These are phyloP conservation scores for Micromys minutus DNA, from an alignment of 2,113 vertebrate species.

Conservation along the genomic window DNA sequence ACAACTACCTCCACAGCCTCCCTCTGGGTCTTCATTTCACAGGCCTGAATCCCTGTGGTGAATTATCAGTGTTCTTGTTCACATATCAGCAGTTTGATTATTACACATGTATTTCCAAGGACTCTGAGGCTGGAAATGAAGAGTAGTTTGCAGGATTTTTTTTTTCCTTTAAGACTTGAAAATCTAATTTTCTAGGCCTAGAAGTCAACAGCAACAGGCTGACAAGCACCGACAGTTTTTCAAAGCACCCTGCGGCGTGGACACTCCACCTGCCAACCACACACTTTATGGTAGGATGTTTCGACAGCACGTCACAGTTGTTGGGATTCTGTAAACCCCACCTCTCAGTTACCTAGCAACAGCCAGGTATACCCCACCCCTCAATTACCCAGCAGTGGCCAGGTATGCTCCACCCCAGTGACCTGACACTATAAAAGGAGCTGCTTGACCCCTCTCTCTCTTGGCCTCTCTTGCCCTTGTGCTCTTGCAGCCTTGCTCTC, in stretches of 20 bases:
- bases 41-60: neutral
- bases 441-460: too few species aligned
- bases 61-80: slow-evolving; percentile 42
- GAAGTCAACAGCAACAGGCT: slow-evolving; percentile 32
- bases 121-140: slow-evolving; percentile 24
- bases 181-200: slow-evolving; percentile 57
- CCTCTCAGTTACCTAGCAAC: too few species aligned
- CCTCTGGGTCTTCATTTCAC: neutral
- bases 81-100: slow-evolving; percentile 23
- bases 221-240: neutral
- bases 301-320: neutral
- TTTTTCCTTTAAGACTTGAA: slow-evolving; percentile 23
- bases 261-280: neutral
- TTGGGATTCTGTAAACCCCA: too few species aligned
- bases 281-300: neutral
- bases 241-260: neutral
- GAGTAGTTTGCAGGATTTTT: neutral
- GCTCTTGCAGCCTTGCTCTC: too few species aligned
- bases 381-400: too few species aligned
- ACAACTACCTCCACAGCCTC: neutral
- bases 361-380: too few species aligned
- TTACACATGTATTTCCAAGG: neutral
- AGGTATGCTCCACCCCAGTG: too few species aligned
- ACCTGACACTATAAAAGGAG: too few species aligned
- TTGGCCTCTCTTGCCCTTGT: too few species aligned